Percentiles rank a stretch among this genome's conserved stretches.
phyloP scores from a whole-genome alignment of 2,888 invertebrate species.

The Coleophora deauratella region DNA sequence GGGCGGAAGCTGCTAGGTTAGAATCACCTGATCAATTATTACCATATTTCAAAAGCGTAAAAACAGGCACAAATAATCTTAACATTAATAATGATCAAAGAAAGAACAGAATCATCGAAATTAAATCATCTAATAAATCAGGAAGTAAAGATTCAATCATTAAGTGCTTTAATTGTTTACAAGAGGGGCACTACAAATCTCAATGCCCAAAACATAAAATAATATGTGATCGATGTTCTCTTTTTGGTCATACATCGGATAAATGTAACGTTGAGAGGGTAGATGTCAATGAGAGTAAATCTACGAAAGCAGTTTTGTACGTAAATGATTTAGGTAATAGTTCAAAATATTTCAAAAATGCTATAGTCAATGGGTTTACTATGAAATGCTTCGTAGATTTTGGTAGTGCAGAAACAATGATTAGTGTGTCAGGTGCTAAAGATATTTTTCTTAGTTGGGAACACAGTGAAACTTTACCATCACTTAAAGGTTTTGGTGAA shows the following conservation, averaged over 20 bases:
- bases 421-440: constrained; percentile 5
- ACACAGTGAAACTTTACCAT: constrained; percentile 4
- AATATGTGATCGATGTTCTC: constrained; percentile 12
- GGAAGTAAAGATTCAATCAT: not conserved
- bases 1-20: constrained; percentile 18
- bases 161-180: constrained; percentile 16
- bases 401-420: constrained; percentile 10
- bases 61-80: not conserved
- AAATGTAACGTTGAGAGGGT: constrained; percentile 5
- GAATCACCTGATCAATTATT: constrained; percentile 12
- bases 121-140: too few species aligned
- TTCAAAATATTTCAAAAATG: constrained; percentile 10
- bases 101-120: not conserved
- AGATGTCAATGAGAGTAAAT: not conserved
- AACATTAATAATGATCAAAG: not conserved
- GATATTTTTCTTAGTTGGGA: not conserved
- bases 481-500: constrained; percentile 9
- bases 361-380: constrained; percentile 1
- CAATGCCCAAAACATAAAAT: constrained; percentile 13
- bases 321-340: not conserved
- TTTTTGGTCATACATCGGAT: constrained; percentile 7
- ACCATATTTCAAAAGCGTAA: not conserved
- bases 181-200: constrained; percentile 13
- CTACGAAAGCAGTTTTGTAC: constrained; percentile 2
- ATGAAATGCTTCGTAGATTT: constrained; percentile 9